A percentile compares a stretch with the other conserved stretches of the same genome.
phyloP scores from a whole-genome alignment of 2,797 vertebrate species.

The Geotrypetes seraphini region DNA sequence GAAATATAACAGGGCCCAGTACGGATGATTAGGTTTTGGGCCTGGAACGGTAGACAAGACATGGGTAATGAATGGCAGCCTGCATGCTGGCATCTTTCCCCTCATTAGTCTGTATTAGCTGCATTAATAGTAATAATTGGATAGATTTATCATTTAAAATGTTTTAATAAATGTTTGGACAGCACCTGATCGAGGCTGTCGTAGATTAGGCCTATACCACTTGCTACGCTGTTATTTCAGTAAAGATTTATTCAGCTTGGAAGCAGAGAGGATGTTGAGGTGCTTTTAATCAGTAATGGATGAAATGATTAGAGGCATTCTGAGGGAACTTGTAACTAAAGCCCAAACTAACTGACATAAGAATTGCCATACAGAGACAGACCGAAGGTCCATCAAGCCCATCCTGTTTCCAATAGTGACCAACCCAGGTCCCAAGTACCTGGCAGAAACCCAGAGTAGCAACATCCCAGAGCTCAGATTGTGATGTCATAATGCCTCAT shows the following conservation, averaged over 20 bases:
- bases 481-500: no score
- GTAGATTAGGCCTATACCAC: no score
- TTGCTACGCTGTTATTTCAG: constrained; percentile 38
- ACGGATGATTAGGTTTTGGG: constrained; percentile 73
- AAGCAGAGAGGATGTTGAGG: constrained; percentile 23
- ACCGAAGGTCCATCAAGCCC: no score
- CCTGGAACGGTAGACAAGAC: constrained; percentile 77
- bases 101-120: constrained; percentile 78
- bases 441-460: no score
- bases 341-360: no score
- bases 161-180: constrained; percentile 81
- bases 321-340: no score
- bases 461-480: no score
- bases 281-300: no score
- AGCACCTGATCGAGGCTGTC: constrained; percentile 66
- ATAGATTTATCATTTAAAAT: constrained; percentile 78
- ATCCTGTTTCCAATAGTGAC: no score
- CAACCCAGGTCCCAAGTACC: no score
- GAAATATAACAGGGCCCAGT: constrained; percentile 65
- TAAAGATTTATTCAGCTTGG: constrained; percentile 52
- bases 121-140: constrained; percentile 80
- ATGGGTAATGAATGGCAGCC: constrained; percentile 71
- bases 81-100: constrained; percentile 56
- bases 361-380: no score
- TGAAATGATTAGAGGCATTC: no score